Conservation (phyloP, 2,888 invertebrate genomes). For the Xestoiulus laeticollis region DNA sequence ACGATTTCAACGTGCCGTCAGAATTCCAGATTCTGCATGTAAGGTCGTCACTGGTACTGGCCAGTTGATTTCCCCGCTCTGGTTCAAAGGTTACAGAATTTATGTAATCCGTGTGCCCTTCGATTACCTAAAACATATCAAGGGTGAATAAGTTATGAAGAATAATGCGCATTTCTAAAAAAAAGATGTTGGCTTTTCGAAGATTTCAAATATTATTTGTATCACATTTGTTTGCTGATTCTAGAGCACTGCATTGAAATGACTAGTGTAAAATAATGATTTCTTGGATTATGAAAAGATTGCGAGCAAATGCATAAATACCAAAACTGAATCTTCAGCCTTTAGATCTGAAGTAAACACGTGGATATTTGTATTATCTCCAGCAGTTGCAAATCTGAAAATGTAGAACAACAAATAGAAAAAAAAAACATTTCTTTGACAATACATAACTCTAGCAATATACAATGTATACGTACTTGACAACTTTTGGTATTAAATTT, state of each 20-base stretch:
- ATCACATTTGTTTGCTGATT: too few species aligned
- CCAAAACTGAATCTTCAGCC: conserved; percentile 52
- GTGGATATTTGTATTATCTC: conserved; percentile 51
- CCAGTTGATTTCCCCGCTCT: conserved; percentile 72
- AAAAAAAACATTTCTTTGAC: neutral
- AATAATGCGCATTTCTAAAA: too few species aligned
- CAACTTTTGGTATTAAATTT: conserved; percentile 44
- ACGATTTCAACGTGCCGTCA: conserved; percentile 68
- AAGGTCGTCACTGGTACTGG: conserved; percentile 80
- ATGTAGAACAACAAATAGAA: neutral
- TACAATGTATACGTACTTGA: conserved; percentile 40
- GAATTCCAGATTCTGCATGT: conserved; percentile 75
- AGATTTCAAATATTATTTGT: too few species aligned
- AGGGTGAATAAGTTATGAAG: neutral
- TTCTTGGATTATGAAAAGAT: neutral
- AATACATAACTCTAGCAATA: neutral
- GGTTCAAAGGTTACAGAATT: conserved; percentile 77
- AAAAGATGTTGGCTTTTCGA: too few species aligned
- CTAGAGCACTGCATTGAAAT: too few species aligned
- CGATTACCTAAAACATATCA: conserved; percentile 66
- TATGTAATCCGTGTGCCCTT: conserved; percentile 75
- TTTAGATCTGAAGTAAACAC: conserved; percentile 52
- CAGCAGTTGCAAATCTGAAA: conserved; percentile 53
- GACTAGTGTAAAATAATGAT: neutral
- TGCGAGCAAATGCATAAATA: neutral